Conservation (phyloP, 2,888 invertebrate genomes). For the Drosophila yooni region DNA sequence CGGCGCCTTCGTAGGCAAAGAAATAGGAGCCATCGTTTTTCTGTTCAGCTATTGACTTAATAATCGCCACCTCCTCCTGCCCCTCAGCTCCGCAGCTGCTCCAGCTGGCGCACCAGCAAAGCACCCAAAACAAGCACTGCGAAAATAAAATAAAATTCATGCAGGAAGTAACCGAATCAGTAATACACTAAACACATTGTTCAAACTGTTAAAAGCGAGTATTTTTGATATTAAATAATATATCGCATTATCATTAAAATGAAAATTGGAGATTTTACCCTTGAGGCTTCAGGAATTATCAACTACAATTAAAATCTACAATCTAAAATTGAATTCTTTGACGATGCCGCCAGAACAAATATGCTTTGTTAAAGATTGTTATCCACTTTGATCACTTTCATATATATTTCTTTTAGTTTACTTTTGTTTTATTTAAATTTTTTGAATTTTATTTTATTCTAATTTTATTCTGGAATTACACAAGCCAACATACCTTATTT, state of each 20-base stretch:
- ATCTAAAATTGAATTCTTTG: not conserved
- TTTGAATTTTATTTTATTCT: too few relatives aligned
- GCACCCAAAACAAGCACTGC: conserved; percentile 34
- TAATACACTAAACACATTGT: not conserved
- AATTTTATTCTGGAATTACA: not conserved
- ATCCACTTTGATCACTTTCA: not conserved
- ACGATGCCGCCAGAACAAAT: not conserved
- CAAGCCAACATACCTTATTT: not conserved
- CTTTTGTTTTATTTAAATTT: not conserved
- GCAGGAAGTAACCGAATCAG: not conserved
- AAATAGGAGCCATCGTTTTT: conserved; percentile 80
- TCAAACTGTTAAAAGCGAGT: not conserved
- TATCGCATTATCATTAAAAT: not conserved
- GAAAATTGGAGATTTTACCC: not conserved
- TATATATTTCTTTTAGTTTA: not conserved
- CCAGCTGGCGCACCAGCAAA: conserved; percentile 6
- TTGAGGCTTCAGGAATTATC: not conserved
- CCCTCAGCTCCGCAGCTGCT: not conserved
- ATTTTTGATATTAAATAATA: not conserved
- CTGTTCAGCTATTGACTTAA: conserved; percentile 70
- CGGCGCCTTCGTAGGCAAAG: conserved; percentile 75
- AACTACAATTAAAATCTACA: not conserved
- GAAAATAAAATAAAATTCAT: not conserved
- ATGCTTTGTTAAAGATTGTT: not conserved
- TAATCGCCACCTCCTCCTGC: conserved; percentile 56